phyloP scores from a whole-genome alignment of 2,888 invertebrate species.

The Campoletis raptor region DNA sequence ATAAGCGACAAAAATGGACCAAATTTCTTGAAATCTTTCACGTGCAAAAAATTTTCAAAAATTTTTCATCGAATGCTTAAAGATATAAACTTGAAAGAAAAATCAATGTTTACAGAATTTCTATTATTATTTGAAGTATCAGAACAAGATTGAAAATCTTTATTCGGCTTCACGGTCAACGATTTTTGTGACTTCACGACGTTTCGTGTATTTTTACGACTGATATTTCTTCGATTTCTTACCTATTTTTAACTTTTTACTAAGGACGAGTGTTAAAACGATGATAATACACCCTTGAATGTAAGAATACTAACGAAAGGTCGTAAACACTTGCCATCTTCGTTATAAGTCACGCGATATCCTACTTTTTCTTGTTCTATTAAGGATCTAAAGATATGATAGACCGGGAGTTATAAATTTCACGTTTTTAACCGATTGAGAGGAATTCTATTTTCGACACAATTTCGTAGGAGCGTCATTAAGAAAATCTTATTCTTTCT shows the following conservation, averaged over 20 bases:
- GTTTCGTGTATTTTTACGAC: neutral
- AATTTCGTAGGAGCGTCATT: neutral
- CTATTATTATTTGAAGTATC: neutral
- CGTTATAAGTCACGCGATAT: constrained; percentile 12
- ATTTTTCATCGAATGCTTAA: too few species aligned
- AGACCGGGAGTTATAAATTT: neutral
- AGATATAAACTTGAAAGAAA: too few species aligned
- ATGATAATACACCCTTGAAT: neutral
- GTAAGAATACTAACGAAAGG: neutral
- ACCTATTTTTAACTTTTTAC: neutral
- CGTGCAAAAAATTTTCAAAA: too few species aligned
- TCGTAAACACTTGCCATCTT: constrained; percentile 15
- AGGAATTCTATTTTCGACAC: neutral
- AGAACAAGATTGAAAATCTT: neutral
- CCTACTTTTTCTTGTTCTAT: constrained; percentile 12
- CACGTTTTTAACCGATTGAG: neutral
- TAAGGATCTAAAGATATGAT: neutral
- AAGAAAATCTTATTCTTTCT: neutral
- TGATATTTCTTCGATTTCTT: neutral
- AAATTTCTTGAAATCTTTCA: too few species aligned
- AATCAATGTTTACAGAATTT: too few species aligned
- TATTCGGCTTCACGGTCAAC: neutral
- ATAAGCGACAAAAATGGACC: too few species aligned
- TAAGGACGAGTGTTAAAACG: neutral
- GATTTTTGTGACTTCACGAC: neutral